Base-by-base conservation (phyloP, 1,140 invertebrate species). In the Zelostemma sp. region DNA sequence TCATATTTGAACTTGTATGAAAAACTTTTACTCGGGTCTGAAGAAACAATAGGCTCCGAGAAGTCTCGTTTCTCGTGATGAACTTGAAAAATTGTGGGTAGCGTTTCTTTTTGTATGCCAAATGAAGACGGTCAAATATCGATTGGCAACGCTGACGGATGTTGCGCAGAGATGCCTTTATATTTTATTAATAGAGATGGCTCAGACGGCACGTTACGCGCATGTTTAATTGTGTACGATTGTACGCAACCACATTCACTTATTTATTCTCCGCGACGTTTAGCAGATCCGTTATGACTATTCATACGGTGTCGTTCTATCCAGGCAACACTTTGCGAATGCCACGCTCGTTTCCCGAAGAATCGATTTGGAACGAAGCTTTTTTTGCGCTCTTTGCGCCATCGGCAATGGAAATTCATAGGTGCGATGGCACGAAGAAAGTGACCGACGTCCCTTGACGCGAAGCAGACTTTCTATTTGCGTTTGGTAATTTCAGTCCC, bases 131-230 rank as follows among this genome's bases (percentile, higher is more conserved):
- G 35, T 60, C 55, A 63, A 69, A 69, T 64, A 69, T 69, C 64
- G 67, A 69, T 51, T 59, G 48, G 54, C 53, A 45, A 48, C 40
- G 48, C 43, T 67, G 63, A 61, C 49, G 58, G 57, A 71, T 58
- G 60, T 48, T 40, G 60, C 17, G 49, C 46, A 31, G 48, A 57
- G 50, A 73, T 74, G 70, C 70, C 74, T 78, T 78, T 78, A 78
- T 78, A 78, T 81, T 79, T 79, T 81, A 80, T 80, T 81, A 81
- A 80, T 78, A 80, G 78, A 76, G 75, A 78, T 79, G 76, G 69
- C 74, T 79, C 73, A 64, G 65, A 41, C 56, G 31, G 45, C 54
- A 55, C 58, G 67, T 75, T 68, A 73, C 71, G 68, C 70, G 69
- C 56, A 72, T 66, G 72, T 75, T 75, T 77, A 76, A 75, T 80